Conservation (phyloP, 2,797 vertebrate genomes). For the Eutrigla gurnardus region DNA sequence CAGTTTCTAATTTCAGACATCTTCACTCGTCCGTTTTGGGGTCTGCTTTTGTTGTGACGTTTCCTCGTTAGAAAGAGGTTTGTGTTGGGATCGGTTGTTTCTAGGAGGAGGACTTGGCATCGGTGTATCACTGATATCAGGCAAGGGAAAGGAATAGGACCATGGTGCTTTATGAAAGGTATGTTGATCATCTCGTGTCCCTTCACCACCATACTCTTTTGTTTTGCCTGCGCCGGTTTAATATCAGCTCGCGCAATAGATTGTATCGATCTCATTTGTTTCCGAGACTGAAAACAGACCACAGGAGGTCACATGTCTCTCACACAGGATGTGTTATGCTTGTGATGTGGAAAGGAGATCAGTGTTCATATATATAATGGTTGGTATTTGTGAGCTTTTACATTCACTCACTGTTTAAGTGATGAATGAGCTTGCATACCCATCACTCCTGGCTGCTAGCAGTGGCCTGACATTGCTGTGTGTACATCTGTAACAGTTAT, state of each 20-base stretch:
- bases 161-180: constrained; percentile 90
- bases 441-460: constrained; percentile 32
- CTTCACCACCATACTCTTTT: constrained; percentile 5
- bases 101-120: constrained; percentile 31
- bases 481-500: constrained; percentile 15
- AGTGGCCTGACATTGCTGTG: constrained; percentile 28
- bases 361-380: constrained; percentile 40
- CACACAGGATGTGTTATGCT: constrained; percentile 44
- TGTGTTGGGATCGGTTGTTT: constrained; percentile 34
- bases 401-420: constrained; percentile 32
- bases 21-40: constrained; percentile 55
- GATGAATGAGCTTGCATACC: constrained; percentile 56
- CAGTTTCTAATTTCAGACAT: constrained; percentile 87
- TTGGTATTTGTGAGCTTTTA: constrained; percentile 36
- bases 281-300: constrained; percentile 50
- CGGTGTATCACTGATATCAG: constrained; percentile 41
- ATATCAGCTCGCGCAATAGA: constrained; percentile 56
- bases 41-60: constrained; percentile 67
- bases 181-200: constrained; percentile 72
- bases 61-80: constrained; percentile 39
- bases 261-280: constrained; percentile 68
- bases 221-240: constrained; percentile 46
- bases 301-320: constrained; percentile 57
- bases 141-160: constrained; percentile 40
- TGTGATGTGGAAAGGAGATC: constrained; percentile 40